Evolutionary conservation across 1,140 invertebrate species (phyloP).

Genomic region (Laodelphax striatellus): DNA sequence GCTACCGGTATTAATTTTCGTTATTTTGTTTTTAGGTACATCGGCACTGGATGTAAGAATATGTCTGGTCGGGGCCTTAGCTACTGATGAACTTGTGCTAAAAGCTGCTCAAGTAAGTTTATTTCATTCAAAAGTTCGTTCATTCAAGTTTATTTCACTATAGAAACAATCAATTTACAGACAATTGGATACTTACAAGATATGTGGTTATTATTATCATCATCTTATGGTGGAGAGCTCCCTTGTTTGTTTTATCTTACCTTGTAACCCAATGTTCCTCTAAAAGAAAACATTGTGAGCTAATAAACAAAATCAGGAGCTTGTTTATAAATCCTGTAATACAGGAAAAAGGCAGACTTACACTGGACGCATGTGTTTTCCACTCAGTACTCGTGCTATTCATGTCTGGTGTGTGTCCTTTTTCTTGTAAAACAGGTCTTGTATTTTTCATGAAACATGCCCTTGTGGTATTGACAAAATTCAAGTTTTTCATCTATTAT

Average conservation of each 20-base stretch:
- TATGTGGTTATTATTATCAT: not conserved
- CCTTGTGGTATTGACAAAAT: too few relatives aligned
- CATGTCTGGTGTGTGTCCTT: too few relatives aligned
- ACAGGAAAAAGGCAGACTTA: too few relatives aligned
- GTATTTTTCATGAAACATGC: too few relatives aligned
- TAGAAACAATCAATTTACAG: not conserved
- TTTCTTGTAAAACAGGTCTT: too few relatives aligned
- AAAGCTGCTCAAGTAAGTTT: conserved; percentile 13
- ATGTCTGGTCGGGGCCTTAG: conserved; percentile 11
- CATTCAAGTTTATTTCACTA: too few relatives aligned
- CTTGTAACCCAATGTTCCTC: not conserved
- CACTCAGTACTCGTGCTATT: too few relatives aligned
- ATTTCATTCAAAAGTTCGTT: not conserved
- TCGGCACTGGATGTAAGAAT: conserved; percentile 1
- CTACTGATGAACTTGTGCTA: conserved; percentile 9
- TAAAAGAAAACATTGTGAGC: not conserved
- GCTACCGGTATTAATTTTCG: not conserved
- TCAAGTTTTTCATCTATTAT: too few relatives aligned
- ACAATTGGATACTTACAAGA: not conserved
- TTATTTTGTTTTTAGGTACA: not conserved
- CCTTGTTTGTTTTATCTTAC: not conserved
- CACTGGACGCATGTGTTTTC: too few relatives aligned
- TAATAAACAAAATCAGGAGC: not conserved
- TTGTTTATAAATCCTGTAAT: not conserved
- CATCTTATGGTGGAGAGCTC: not conserved